Evolutionary conservation across 35 echinoderm and acorn worm species (phyloP).

Genomic region (Apostichopus californicus): DNA sequence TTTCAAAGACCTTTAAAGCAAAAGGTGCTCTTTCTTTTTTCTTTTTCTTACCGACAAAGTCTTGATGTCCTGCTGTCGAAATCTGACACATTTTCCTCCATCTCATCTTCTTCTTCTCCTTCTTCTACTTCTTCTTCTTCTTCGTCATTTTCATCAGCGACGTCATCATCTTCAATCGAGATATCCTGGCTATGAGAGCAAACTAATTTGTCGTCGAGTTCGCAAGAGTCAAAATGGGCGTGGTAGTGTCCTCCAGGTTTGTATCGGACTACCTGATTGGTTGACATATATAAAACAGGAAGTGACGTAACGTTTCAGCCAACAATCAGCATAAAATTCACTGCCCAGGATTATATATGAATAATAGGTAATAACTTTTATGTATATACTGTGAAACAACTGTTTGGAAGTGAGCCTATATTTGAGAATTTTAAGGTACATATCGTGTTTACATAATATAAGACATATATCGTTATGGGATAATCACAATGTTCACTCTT

Average conservation of each 20-base stretch:
- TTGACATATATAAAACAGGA: neutral
- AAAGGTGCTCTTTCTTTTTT: neutral
- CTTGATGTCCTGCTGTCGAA: neutral
- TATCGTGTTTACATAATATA: no score
- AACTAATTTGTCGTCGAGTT: constrained; percentile 47
- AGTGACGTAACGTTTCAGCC: neutral
- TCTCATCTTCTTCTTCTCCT: neutral
- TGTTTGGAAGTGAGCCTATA: no score
- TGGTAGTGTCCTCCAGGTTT: constrained; percentile 82
- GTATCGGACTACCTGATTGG: constrained; percentile 70
- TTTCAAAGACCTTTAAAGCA: neutral
- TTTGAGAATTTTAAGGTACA: no score
- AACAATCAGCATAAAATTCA: no score
- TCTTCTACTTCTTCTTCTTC: neutral
- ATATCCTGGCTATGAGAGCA: constrained; percentile 50
- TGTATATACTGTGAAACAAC: no score
- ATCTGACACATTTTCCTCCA: neutral
- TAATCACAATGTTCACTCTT: no score
- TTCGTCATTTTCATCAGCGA: neutral
- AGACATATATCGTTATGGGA: no score
- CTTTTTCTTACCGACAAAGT: constrained; percentile 6
- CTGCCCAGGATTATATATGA: no score
- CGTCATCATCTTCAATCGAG: neutral
- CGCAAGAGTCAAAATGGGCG: constrained; percentile 76
- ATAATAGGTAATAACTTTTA: no score